phyloP scores from a whole-genome alignment of 2,797 vertebrate genomes.

The Cuculus canorus region DNA sequence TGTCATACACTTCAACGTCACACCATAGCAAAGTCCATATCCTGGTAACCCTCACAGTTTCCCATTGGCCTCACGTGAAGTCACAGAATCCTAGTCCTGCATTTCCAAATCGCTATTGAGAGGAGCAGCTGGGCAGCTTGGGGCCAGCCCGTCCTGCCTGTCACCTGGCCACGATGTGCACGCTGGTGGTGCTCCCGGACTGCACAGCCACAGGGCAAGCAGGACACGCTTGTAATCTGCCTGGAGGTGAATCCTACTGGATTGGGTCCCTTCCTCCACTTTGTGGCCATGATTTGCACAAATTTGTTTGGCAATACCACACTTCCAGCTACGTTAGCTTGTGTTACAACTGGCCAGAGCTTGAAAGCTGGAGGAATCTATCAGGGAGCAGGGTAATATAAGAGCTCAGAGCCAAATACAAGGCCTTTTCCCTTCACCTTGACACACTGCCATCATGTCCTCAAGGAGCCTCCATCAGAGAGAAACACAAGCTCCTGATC shows the following conservation, averaged over 20 bases:
- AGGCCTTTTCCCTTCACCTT: background rate
- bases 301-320: background rate
- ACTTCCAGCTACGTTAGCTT: background rate
- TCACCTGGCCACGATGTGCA: fast-evolving
- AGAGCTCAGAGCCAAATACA: background rate
- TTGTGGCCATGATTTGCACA: fast-evolving
- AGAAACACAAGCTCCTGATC: background rate
- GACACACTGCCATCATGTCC: background rate
- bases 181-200: no score
- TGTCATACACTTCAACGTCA: no score
- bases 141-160: background rate
- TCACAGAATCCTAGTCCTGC: no score
- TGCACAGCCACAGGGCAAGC: background rate
- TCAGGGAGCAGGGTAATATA: fast-evolving
- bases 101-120: background rate
- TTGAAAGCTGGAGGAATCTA: background rate
- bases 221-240: background rate
- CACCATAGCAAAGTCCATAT: background rate
- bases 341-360: background rate
- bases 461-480: background rate
- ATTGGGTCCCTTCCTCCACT: background rate
- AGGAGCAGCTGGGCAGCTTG: background rate
- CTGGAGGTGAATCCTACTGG: background rate
- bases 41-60: background rate
- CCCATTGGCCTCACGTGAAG: background rate